Evolutionary conservation across 2,113 vertebrate genomes (phyloP).

Genomic region (Tragulus kanchil): DNA sequence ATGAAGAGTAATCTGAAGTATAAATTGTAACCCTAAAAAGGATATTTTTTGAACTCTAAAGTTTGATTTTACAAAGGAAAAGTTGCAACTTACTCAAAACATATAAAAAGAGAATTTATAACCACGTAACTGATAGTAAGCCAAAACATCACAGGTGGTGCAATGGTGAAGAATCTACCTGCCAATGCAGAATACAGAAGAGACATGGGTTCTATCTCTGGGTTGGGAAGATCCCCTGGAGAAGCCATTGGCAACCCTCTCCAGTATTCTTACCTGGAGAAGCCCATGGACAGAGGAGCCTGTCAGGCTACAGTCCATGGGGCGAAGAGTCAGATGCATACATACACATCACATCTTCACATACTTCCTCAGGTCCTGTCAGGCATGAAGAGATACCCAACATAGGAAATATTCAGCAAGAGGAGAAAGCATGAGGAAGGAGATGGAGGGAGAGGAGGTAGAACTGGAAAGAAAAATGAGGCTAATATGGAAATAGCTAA

Average conservation of each 20-base stretch:
- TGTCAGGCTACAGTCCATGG: too few relatives aligned
- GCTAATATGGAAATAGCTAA: background rate
- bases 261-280: too few relatives aligned
- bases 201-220: too few relatives aligned
- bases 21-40: background rate
- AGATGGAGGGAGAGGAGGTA: background rate
- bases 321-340: too few relatives aligned
- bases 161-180: too few relatives aligned
- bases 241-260: too few relatives aligned
- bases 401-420: background rate
- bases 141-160: background rate
- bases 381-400: background rate
- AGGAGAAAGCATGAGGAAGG: background rate
- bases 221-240: too few relatives aligned
- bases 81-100: background rate
- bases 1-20: conserved; percentile 24
- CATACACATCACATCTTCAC: background rate
- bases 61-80: conserved; percentile 29
- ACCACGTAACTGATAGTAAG: background rate
- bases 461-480: background rate
- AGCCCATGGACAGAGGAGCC: too few relatives aligned
- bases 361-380: background rate
- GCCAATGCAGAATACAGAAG: too few relatives aligned
- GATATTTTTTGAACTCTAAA: conserved; percentile 13
- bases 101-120: background rate